These are phyloP conservation scores for Chaenogobius annularis DNA, from an alignment of 2,113 vertebrate genomes.

Conservation along the genomic window DNA sequence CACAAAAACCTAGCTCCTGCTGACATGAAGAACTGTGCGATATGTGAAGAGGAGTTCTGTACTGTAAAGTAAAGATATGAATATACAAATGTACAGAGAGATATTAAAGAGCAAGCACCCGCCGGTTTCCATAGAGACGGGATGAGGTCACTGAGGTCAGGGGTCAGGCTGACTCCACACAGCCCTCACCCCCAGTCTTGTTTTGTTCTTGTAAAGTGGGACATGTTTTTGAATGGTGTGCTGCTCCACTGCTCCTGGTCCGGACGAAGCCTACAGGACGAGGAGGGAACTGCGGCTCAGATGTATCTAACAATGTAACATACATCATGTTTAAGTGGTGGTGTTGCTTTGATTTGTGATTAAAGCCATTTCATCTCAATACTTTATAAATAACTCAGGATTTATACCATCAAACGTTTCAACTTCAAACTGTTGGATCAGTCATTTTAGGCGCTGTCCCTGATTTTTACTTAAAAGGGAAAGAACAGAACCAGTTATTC, in stretches of 20 bases:
- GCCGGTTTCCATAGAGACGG: conserved; percentile 42
- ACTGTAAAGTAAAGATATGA: conserved; percentile 83
- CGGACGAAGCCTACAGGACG: conserved; percentile 23
- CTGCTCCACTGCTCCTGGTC: conserved; percentile 11
- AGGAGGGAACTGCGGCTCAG: neutral
- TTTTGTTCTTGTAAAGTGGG: conserved; percentile 18
- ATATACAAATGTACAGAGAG: conserved; percentile 83
- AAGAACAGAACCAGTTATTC: too few species aligned
- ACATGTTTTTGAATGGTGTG: conserved; percentile 40
- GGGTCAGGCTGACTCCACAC: conserved; percentile 34
- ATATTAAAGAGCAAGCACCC: conserved; percentile 70
- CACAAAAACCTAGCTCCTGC: conserved; percentile 97
- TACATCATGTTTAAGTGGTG: neutral
- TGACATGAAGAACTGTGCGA: conserved; percentile 94
- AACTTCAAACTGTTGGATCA: neutral
- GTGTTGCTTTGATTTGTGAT: neutral
- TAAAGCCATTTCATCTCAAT: neutral
- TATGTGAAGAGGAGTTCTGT: conserved; percentile 92
- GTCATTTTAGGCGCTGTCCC: too few species aligned
- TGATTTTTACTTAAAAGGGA: too few species aligned
- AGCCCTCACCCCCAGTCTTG: conserved; percentile 16
- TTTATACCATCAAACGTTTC: neutral
- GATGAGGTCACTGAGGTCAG: conserved; percentile 30
- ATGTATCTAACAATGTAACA: conserved; percentile 11
- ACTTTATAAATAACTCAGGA: neutral